A percentile compares a stretch with the other conserved stretches of the same genome.
These are phyloP conservation scores for Catocala nupta DNA, from an alignment of 2,888 invertebrate genomes.

Conservation along the genomic window DNA sequence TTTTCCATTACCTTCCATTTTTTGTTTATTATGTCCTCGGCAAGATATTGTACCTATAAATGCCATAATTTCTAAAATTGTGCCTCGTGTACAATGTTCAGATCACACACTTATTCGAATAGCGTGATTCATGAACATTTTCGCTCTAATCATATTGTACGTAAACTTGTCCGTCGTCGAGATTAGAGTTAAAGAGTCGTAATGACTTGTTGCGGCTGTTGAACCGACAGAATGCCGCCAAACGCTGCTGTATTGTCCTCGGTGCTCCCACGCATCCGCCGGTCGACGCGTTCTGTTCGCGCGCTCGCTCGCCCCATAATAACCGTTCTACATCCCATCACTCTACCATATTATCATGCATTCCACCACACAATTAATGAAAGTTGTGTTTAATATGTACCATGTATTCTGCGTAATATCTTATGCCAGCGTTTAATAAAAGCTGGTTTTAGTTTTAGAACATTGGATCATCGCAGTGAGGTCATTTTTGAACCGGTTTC, in stretches of 20 bases:
- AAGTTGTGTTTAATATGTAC: conserved; percentile 18
- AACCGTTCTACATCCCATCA: conserved; percentile 52
- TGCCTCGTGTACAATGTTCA: not conserved
- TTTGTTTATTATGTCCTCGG: not conserved
- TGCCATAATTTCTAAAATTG: not conserved
- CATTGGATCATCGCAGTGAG: conserved; percentile 73
- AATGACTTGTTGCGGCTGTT: conserved; percentile 70
- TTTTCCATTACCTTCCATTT: not conserved
- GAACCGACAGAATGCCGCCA: conserved; percentile 64
- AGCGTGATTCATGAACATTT: conserved; percentile 9
- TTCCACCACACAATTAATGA: conserved; percentile 42
- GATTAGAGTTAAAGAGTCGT: conserved; percentile 41
- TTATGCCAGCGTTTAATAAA: conserved; percentile 13
- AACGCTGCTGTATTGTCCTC: conserved; percentile 66
- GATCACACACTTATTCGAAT: conserved; percentile 3
- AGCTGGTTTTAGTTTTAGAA: conserved; percentile 46
- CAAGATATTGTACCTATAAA: not conserved
- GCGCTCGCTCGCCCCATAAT: conserved; percentile 34
- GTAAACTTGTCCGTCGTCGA: conserved; percentile 11
- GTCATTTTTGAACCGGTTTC: conserved; percentile 76
- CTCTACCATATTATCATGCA: conserved; percentile 46
- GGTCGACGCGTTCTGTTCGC: conserved; percentile 39
- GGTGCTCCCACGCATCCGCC: conserved; percentile 65
- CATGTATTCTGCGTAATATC: conserved; percentile 17
- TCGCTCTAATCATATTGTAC: conserved; percentile 15